Conservation (phyloP, 2,888 invertebrate species). For the Alitta virens region DNA sequence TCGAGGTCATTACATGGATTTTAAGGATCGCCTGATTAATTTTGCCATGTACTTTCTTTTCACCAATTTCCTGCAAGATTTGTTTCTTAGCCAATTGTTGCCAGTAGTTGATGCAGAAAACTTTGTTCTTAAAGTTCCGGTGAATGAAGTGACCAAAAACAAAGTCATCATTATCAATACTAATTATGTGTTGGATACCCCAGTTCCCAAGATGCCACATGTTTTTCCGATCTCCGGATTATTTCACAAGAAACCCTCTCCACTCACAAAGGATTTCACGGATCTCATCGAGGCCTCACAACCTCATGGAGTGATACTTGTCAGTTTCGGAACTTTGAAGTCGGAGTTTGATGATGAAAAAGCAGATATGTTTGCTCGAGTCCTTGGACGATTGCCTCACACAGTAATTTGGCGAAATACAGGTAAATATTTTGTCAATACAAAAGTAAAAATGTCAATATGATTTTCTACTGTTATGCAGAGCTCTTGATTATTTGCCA, state of each 20-base stretch:
- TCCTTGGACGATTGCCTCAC: constrained; percentile 2
- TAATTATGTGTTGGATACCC: constrained; percentile 5
- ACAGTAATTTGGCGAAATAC: constrained; percentile 11
- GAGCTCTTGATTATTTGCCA: too few species aligned
- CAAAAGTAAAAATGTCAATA: too few species aligned
- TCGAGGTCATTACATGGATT: too few species aligned
- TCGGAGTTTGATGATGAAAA: not conserved
- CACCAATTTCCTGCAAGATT: too few species aligned
- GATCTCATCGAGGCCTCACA: constrained; percentile 5
- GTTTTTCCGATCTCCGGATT: constrained; percentile 9
- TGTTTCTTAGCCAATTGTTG: too few species aligned
- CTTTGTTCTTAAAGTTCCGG: too few species aligned
- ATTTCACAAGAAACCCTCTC: constrained; percentile 7
- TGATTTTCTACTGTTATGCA: too few species aligned
- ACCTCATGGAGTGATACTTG: constrained; percentile 7
- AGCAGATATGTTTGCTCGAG: constrained; percentile 7
- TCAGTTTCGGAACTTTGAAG: constrained; percentile 12
- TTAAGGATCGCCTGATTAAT: too few species aligned
- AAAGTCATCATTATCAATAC: constrained; percentile 6
- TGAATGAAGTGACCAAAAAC: too few species aligned
- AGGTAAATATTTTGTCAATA: not conserved
- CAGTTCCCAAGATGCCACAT: constrained; percentile 10
- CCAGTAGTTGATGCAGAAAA: too few species aligned
- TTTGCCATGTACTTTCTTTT: too few species aligned
- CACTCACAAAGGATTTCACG: not conserved